Evolutionary conservation across 1,140 invertebrate species (phyloP), one percentile per base, ranked within the genome.

Genomic region (Drosophila pruinosa): DNA sequence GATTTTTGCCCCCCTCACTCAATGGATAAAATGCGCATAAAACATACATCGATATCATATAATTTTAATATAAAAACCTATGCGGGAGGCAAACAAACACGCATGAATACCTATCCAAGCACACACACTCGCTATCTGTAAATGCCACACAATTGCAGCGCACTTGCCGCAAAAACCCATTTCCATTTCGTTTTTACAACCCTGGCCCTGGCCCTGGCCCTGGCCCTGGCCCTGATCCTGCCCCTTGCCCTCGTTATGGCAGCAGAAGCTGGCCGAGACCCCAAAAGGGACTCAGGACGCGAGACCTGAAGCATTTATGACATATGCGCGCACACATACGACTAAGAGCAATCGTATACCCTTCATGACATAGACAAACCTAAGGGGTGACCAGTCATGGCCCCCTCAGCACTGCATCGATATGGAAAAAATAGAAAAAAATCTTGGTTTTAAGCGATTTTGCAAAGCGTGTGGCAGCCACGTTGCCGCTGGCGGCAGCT

Each of bases 121-220:
- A 28, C 31, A 59, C 62, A 39, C 53, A 34, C 48, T 45, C 57
- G 72, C 63, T 83, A 85, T 83, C 75, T 85, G 68, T 65, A 72
- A 68, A 69, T 68, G 80, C 72, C 75, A 75, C 67, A 79, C 80
- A 83, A 83, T 85, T 83, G 80, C 71, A 82, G 56, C 45, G 72
- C 76, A 79, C 79, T 83, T 83, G 79, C 72, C 80, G 63, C 80
- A 83, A 69, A 75, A 81, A 81, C 54, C 75, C 80, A 72, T 85
- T 83, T 85, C 72, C 75, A 83, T 78, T 83, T 72, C 57, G 43
- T 39, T 75, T 68, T 71, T 59, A 50, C 71, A 83, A 72, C 80
- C 80, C 79, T 75, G 21, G 21, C 14, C 38, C 14, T n/a, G n/a
- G 14, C 41, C 41, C 38, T 39, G 38, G 15, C 4, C 4, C 31